Evolutionary conservation across 2,888 invertebrate genomes (phyloP).

Genomic region (Phalangium opilio): DNA sequence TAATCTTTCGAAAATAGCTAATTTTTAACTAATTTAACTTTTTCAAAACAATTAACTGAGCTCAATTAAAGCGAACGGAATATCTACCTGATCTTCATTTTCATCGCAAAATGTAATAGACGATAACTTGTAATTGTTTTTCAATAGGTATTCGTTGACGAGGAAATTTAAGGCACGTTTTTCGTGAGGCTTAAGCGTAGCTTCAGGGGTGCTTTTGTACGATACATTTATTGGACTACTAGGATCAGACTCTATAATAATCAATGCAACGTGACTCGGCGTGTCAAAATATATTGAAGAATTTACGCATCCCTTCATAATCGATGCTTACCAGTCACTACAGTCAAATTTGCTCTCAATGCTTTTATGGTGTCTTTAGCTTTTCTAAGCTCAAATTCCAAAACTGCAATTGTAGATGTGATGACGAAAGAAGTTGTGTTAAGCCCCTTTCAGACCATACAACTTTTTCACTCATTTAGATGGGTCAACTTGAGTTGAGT

Average conservation of each 20-base stretch:
- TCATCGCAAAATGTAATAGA: slow-evolving; percentile 82
- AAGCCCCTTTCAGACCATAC: too few relatives aligned
- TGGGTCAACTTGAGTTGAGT: too few relatives aligned
- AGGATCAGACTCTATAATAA: slow-evolving; percentile 18
- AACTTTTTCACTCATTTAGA: too few relatives aligned
- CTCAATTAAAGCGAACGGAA: not conserved
- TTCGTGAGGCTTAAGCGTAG: slow-evolving; percentile 46
- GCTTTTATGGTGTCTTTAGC: slow-evolving; percentile 71
- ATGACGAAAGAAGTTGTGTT: too few relatives aligned
- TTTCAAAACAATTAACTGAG: too few relatives aligned
- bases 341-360: slow-evolving; percentile 59
- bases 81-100: slow-evolving; percentile 60
- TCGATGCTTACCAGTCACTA: slow-evolving; percentile 25
- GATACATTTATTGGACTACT: slow-evolving; percentile 12
- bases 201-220: slow-evolving; percentile 5
- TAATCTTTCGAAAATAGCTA: too few relatives aligned
- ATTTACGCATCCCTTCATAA: not conserved
- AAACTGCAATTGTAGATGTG: slow-evolving; percentile 41
- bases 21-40: too few relatives aligned
- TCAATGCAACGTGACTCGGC: not conserved
- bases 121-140: slow-evolving; percentile 64
- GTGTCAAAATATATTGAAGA: not conserved
- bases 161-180: slow-evolving; percentile 68
- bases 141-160: slow-evolving; percentile 66
- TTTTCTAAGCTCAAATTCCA: slow-evolving; percentile 74